Evolutionary conservation across 30 jellyfish, hydroid and myxozoan species (phyloP).

Genomic region (Clytia hemisphaerica): DNA sequence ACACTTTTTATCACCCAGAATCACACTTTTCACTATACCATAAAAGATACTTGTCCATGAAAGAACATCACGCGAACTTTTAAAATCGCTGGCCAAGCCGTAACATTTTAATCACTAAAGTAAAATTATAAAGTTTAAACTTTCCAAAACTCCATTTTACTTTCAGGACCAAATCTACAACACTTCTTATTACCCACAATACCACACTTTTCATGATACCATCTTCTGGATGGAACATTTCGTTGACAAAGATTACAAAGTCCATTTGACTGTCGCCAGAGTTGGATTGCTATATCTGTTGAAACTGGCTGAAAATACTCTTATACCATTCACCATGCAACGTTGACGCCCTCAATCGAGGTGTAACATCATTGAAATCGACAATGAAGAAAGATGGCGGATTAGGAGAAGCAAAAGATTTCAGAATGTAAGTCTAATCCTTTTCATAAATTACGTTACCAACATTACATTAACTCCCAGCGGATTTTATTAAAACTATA

Average conservation of each 20-base stretch:
- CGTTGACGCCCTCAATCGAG: not conserved
- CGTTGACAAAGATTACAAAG: conserved; percentile 21
- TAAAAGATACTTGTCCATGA: no score
- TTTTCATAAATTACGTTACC: not conserved
- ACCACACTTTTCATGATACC: conserved; percentile 30
- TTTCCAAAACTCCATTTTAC: not conserved
- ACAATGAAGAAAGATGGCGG: not conserved
- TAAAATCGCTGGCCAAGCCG: no score
- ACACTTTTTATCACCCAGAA: no score
- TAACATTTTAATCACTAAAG: no score
- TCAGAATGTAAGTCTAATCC: not conserved
- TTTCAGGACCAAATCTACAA: not conserved
- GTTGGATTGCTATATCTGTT: conserved; percentile 1
- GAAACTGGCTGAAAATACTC: conserved; percentile 8
- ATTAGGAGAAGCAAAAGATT: not conserved
- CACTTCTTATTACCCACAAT: conserved; percentile 4
- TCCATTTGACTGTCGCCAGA: conserved; percentile 21
- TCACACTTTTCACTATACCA: no score
- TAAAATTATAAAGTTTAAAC: not conserved
- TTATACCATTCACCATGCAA: conserved; percentile 12
- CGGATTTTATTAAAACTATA: no score
- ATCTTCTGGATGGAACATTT: conserved; percentile 26
- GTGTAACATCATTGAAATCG: not conserved
- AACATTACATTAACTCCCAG: no score
- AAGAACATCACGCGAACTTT: no score